phyloP scores from a whole-genome alignment of 2,113 vertebrate species.

The Martes martes region DNA sequence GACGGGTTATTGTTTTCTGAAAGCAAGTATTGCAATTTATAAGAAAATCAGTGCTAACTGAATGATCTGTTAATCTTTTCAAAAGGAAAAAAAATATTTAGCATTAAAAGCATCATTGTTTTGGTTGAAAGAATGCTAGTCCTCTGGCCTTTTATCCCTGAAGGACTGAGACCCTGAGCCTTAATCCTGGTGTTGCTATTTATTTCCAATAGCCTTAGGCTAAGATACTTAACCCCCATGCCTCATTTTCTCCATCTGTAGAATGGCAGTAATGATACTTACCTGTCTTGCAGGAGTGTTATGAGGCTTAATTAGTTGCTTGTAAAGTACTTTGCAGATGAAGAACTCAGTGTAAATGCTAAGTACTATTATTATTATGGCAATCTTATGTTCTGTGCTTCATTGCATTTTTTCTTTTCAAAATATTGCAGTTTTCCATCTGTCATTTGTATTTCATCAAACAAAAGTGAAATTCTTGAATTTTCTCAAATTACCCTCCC shows the following conservation, averaged over 20 bases:
- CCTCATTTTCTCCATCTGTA: conserved; percentile 68
- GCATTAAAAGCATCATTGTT: neutral
- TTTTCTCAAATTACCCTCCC: conserved; percentile 40
- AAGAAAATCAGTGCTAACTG: conserved; percentile 40
- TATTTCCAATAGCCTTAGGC: conserved; percentile 55
- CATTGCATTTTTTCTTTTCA: conserved; percentile 58
- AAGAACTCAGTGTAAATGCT: conserved; percentile 54
- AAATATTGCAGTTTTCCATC: conserved; percentile 63
- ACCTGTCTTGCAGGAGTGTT: conserved; percentile 58
- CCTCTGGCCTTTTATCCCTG: neutral
- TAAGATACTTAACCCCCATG: conserved; percentile 21
- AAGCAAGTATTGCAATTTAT: conserved; percentile 37
- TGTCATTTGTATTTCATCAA: conserved; percentile 63
- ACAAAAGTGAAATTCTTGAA: neutral
- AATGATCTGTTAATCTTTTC: neutral
- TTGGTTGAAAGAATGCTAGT: neutral
- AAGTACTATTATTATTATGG: conserved; percentile 51
- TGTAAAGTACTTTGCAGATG: conserved; percentile 46
- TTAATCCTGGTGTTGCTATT: neutral
- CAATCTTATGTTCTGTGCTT: conserved; percentile 47
- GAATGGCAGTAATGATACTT: conserved; percentile 60
- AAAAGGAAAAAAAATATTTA: conserved; percentile 18
- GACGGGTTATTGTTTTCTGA: conserved; percentile 23
- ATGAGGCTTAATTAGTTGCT: conserved; percentile 65
- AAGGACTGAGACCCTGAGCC: neutral